A percentile compares a stretch with the other conserved stretches of the same genome.
Evolutionary conservation across 35 echinoderm and acorn worm genomes (phyloP).

Genomic region (Stichopus chloronotus): DNA sequence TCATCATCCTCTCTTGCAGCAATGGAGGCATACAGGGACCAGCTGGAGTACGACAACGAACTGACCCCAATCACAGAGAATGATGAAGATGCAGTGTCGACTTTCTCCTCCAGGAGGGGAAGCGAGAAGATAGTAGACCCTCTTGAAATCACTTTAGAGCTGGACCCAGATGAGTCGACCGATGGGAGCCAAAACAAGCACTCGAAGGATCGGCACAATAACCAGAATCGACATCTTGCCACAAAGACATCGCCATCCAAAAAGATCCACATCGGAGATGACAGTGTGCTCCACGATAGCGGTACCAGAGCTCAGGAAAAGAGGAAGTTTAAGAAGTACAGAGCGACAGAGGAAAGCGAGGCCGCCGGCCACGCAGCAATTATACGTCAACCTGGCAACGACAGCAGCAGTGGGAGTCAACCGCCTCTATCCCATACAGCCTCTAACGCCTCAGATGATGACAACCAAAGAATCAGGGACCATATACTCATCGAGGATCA

Average conservation of each 20-base stretch:
- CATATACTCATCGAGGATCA: slow-evolving; percentile 14
- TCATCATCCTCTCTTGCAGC: not conserved
- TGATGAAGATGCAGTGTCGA: slow-evolving; percentile 47
- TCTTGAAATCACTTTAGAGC: not conserved
- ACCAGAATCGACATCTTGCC: slow-evolving; percentile 13
- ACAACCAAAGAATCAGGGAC: not conserved
- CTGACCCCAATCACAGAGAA: slow-evolving; percentile 50
- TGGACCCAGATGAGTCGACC: not conserved
- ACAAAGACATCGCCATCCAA: slow-evolving; percentile 25
- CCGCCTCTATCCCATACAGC: not conserved
- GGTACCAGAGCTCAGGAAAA: not conserved
- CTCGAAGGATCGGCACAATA: not conserved
- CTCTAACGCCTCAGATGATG: slow-evolving; percentile 5
- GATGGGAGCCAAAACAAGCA: not conserved
- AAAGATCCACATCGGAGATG: not conserved
- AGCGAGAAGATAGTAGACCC: slow-evolving; percentile 31
- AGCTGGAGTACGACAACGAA: slow-evolving; percentile 61
- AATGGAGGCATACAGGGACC: slow-evolving; percentile 56
- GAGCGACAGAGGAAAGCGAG: not conserved
- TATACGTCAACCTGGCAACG: not conserved
- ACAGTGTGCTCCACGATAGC: not conserved
- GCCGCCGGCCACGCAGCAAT: not conserved
- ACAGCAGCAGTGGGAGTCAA: not conserved
- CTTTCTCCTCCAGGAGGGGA: slow-evolving; percentile 21
- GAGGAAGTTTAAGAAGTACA: not conserved